phyloP scores from a whole-genome alignment of 2,797 vertebrate species.

The Phalanger gymnotis region DNA sequence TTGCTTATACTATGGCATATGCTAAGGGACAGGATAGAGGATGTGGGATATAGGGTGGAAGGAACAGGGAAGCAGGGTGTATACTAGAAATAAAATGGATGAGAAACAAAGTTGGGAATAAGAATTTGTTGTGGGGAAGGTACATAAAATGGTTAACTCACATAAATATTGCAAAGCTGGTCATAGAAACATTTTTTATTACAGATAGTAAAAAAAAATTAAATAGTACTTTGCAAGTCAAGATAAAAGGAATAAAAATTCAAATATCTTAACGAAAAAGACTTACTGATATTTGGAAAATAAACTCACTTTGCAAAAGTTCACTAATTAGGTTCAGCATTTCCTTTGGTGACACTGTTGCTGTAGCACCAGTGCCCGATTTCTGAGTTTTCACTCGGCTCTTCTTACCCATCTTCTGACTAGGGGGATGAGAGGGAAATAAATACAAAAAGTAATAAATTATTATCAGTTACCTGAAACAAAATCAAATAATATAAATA shows the following conservation, averaged over 20 bases:
- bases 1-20: not conserved
- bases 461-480: constrained; percentile 58
- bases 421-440: constrained; percentile 68
- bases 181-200: not conserved
- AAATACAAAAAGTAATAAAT: constrained; percentile 34
- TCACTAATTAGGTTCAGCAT: constrained; percentile 96
- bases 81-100: not conserved
- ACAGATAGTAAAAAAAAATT: not conserved
- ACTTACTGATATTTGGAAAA: not conserved
- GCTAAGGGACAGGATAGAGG: not conserved
- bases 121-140: not conserved
- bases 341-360: constrained; percentile 93
- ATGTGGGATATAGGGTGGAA: not conserved
- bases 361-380: constrained; percentile 91
- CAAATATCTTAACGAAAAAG: rapidly evolving
- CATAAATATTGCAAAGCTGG: not conserved
- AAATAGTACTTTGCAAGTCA: not conserved
- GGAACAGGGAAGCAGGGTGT: not conserved
- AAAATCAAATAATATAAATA: constrained; percentile 18
- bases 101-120: not conserved
- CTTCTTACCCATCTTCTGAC: constrained; percentile 97
- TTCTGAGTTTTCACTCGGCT: constrained; percentile 98
- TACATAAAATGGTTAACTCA: not conserved
- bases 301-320: constrained; percentile 94
- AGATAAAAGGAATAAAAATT: not conserved